Percentiles rank a stretch among this genome's conserved stretches.
These are phyloP conservation scores for Acanthopagrus latus DNA, from an alignment of 2,797 vertebrate species.

Conservation along the genomic window DNA sequence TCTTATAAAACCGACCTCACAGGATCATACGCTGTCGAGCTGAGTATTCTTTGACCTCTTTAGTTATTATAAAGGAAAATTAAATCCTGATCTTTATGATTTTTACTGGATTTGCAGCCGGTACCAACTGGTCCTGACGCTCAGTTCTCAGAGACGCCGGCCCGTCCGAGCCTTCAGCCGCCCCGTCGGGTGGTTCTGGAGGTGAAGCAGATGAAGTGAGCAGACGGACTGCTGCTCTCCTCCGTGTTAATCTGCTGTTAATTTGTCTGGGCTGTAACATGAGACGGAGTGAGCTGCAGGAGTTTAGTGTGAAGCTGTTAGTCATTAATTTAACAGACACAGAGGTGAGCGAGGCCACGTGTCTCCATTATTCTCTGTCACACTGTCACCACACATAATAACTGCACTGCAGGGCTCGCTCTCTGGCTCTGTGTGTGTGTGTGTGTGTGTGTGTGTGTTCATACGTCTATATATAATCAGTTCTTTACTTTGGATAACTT, in stretches of 20 bases:
- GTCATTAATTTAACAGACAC: constrained; percentile 77
- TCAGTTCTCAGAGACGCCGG: too few relatives aligned
- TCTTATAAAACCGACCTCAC: neutral
- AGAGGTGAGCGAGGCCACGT: constrained; percentile 70
- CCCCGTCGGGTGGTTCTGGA: neutral
- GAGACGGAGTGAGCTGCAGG: constrained; percentile 63
- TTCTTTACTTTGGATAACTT: neutral
- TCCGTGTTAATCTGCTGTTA: constrained; percentile 65
- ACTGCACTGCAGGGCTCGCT: constrained; percentile 26
- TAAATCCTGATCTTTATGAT: too few relatives aligned
- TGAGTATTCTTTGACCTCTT: too few relatives aligned
- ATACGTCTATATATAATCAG: constrained; percentile 5
- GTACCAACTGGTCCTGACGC: too few relatives aligned
- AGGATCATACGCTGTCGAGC: neutral
- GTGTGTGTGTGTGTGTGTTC: neutral
- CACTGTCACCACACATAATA: constrained; percentile 69
- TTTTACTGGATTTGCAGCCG: too few relatives aligned
- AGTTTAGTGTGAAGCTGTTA: constrained; percentile 71
- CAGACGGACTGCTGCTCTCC: constrained; percentile 41
- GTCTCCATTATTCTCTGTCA: constrained; percentile 78
- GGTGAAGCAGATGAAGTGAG: constrained; percentile 2
- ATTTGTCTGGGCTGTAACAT: constrained; percentile 65
- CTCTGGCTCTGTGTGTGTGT: neutral
- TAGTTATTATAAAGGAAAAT: too few relatives aligned
- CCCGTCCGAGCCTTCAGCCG: neutral